Percentiles rank a stretch among this genome's conserved stretches.
phyloP scores from a whole-genome alignment of 2,888 invertebrate genomes.

The Apantesis nais region DNA sequence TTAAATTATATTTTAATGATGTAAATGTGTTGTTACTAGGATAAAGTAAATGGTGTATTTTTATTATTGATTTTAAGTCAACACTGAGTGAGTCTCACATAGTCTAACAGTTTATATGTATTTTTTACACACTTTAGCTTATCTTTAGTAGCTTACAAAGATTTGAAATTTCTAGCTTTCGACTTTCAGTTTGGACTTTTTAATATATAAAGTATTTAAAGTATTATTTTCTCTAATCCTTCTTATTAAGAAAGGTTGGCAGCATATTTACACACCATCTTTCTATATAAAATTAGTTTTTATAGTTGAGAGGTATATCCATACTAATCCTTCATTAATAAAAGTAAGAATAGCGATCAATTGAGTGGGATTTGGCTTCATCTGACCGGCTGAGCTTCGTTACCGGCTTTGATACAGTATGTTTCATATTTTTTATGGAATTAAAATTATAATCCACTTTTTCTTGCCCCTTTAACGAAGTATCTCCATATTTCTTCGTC shows the following conservation, averaged over 20 bases:
- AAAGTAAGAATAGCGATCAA: conserved; percentile 66
- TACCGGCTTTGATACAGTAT: conserved; percentile 54
- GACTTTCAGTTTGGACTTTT: too few species aligned
- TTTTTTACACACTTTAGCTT: too few species aligned
- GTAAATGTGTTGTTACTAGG: too few species aligned
- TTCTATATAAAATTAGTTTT: background rate
- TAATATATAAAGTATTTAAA: too few species aligned
- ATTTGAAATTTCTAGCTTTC: background rate
- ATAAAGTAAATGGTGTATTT: background rate
- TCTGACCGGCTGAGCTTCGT: conserved; percentile 63
- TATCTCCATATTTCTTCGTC: background rate
- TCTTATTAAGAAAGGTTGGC: too few species aligned
- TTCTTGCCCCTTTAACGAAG: background rate
- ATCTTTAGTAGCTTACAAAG: background rate
- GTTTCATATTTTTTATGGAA: conserved; percentile 39
- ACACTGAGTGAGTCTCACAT: background rate
- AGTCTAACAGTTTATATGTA: too few species aligned
- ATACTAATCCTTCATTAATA: conserved; percentile 47
- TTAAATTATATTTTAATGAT: too few species aligned
- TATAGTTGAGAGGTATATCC: conserved; percentile 42
- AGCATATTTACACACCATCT: too few species aligned
- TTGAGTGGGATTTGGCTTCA: conserved; percentile 70
- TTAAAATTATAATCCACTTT: background rate
- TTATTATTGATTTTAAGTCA: too few species aligned
- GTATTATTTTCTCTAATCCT: too few species aligned